Evolutionary conservation across 2,113 vertebrate species (phyloP), one percentile per base, ranked within the genome.

Genomic region (Pyrgilauda ruficollis): DNA sequence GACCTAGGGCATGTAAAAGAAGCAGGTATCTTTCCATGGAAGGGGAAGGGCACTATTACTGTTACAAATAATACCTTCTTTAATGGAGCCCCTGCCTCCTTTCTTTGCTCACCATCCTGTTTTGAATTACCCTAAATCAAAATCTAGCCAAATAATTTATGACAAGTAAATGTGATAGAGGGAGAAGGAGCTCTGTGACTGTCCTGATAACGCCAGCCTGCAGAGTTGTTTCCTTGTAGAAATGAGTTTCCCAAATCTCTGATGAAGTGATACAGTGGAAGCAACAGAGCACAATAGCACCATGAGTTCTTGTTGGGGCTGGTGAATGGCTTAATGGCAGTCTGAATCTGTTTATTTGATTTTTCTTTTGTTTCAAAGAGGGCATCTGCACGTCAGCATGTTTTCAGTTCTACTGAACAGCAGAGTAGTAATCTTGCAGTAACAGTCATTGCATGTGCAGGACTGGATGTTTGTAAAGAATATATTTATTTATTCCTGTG

Each of bases 371-470:
- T 74, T 49, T 68, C 30, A 12, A 52, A 50, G 11, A 49, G 13
- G 4, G 9, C 30, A 35, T 72, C 35, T 66, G 17, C 67, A n/a
- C 0, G 0, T 61, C 4, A 66, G 11, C 5, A 3, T 43, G 5
- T 83, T 77, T 73, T 79, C 84, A 63, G 33, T 67, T 52, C 16
- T 37, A 26, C 9, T 30, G 46, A 91, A 19, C 35, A 70, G 61
- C 9, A 69, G n/a, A 76, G 11, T 17, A 87, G 31, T 16, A 62
- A 17, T 77, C 44, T 70, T 87, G 30, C 33, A 66, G 1, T 75
- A 73, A n/a, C 39, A 72, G 16, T 53, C 44, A 83, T 7, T 68
- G 19, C 41, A 50, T 16, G 13, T 63, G 44, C 46, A 52, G 26
- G 24, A 37, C 16, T 86, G 12, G 39, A 26, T 41, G 16, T 66